Evolutionary conservation across 2,888 invertebrate genomes (phyloP).

Genomic region (Synergus japonicus): DNA sequence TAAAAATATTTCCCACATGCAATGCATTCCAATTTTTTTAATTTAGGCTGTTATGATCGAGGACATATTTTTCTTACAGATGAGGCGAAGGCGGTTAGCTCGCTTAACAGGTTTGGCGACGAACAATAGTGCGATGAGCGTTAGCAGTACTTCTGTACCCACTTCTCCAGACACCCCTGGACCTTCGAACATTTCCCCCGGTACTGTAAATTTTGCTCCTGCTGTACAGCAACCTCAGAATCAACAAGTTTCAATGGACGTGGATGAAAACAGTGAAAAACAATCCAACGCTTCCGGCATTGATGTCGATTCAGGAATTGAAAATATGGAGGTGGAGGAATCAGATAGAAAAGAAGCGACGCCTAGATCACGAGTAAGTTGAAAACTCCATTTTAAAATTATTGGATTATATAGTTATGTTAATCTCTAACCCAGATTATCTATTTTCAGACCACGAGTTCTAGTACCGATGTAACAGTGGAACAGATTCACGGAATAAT

Average conservation of each 20-base stretch:
- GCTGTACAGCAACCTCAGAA: conserved; percentile 64
- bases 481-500: conserved; percentile 83
- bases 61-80: conserved; percentile 78
- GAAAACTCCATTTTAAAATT: not conserved
- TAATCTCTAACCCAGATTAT: conserved; percentile 37
- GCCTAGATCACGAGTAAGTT: conserved; percentile 71
- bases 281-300: conserved; percentile 78
- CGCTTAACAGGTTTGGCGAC: conserved; percentile 83
- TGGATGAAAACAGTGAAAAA: conserved; percentile 79
- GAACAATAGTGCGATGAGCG: conserved; percentile 77
- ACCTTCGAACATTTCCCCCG: conserved; percentile 67
- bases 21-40: conserved; percentile 20
- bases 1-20: conserved; percentile 21
- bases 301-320: conserved; percentile 86
- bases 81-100: conserved; percentile 87
- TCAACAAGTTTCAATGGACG: conserved; percentile 79
- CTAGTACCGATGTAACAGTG: conserved; percentile 80
- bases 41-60: conserved; percentile 31
- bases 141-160: conserved; percentile 65
- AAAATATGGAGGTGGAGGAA: conserved; percentile 86
- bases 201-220: conserved; percentile 68
- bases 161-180: conserved; percentile 77
- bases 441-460: conserved; percentile 73
- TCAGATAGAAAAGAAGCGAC: conserved; percentile 72
- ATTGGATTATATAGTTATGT: conserved; percentile 15